phyloP scores from a whole-genome alignment of 2,113 vertebrate genomes.

The Chiloscyllium plagiosum region DNA sequence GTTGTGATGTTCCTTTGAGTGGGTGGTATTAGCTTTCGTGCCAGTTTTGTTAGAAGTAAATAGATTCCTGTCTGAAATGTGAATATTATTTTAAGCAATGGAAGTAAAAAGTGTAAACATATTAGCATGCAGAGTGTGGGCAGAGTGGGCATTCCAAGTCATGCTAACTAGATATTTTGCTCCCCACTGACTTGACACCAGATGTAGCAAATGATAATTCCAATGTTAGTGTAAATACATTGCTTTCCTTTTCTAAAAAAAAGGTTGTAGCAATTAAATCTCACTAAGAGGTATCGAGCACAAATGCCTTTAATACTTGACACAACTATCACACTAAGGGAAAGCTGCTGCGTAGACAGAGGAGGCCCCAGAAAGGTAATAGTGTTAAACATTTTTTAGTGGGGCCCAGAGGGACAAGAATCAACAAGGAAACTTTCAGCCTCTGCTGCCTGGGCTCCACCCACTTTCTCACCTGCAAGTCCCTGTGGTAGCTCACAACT shows the following conservation, averaged over 20 bases:
- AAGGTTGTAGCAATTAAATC: neutral
- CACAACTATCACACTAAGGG: neutral
- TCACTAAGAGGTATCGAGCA: neutral
- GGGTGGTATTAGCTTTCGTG: neutral
- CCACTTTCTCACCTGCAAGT: neutral
- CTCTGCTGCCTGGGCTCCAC: neutral
- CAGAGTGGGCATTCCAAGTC: constrained; percentile 19
- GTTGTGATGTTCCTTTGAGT: constrained; percentile 33
- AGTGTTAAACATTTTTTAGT: neutral
- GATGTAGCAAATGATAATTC: neutral
- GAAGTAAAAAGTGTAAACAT: constrained; percentile 26
- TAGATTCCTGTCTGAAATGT: constrained; percentile 20
- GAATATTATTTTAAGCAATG: constrained; percentile 31
- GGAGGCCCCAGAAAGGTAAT: neutral
- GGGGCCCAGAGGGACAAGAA: neutral
- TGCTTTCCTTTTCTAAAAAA: no score
- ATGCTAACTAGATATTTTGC: neutral
- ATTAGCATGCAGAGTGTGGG: neutral
- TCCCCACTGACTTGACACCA: constrained; percentile 14
- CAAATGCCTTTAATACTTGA: neutral
- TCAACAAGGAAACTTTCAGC: neutral
- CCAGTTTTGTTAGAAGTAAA: constrained; percentile 13
- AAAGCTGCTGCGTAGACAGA: neutral
- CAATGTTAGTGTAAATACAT: neutral
- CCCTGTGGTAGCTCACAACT: neutral